Percentiles rank a stretch among this genome's conserved stretches.
Conservation (phyloP, 2,797 vertebrate genomes). For the Sternarchorhynchus goeldii region DNA sequence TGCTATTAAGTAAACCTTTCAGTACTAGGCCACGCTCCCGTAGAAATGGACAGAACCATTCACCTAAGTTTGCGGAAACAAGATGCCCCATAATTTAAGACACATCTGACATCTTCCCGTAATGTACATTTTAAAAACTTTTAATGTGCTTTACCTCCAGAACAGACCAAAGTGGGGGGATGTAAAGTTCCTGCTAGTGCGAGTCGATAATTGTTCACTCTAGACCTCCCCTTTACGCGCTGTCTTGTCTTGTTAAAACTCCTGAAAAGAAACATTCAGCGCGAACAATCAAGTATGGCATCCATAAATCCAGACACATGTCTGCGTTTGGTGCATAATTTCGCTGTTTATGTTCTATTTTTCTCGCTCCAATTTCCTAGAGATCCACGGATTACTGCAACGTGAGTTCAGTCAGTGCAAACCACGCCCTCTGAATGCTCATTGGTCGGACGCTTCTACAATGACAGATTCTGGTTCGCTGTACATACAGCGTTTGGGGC, state of each 20-base stretch:
- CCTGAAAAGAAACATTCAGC: not conserved
- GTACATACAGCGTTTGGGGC: not conserved
- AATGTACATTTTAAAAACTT: no score
- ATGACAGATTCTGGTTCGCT: slow-evolving; percentile 19
- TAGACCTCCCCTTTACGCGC: not conserved
- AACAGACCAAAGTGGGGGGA: not conserved
- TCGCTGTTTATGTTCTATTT: slow-evolving; percentile 14
- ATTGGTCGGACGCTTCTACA: slow-evolving; percentile 54
- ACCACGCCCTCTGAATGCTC: slow-evolving; percentile 53
- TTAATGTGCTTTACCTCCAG: not conserved
- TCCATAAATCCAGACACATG: not conserved
- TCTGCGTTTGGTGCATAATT: not conserved
- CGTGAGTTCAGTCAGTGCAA: slow-evolving; percentile 62
- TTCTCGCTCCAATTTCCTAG: slow-evolving; percentile 28
- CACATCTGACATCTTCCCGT: no score
- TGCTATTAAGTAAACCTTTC: no score
- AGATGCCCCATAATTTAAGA: no score
- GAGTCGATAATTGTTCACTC: not conserved
- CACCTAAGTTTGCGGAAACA: no score
- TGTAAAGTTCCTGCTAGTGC: not conserved
- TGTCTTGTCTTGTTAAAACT: slow-evolving; percentile 11
- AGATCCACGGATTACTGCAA: slow-evolving; percentile 71
- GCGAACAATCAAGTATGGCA: no score
- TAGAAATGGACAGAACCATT: no score
- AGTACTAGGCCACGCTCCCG: no score